Evolutionary conservation across 2,888 invertebrate species (phyloP), one percentile per base, ranked within the genome.

Genomic region (Plusia festucae): DNA sequence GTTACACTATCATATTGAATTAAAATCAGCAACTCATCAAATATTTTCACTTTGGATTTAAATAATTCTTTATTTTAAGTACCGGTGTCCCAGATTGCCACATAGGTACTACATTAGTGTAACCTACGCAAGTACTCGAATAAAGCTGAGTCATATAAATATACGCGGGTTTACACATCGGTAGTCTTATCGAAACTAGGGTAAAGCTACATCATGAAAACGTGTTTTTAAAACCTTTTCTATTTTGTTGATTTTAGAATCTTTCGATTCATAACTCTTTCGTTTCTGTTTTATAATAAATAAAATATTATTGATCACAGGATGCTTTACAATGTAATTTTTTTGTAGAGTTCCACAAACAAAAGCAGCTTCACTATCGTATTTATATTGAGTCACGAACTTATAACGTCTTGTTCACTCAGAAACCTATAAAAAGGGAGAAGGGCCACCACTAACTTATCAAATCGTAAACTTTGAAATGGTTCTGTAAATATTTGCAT

Each of bases 181-280:
- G 9, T 30, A 9, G 30, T 30, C 9, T 30, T 74, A 63, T 52
- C 70, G 60, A 11, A 64, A 60, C 70, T 53, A 72, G 60, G 70
- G 70, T 63, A 60, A 20, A 16, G 24, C 58, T 54, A 65, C 64
- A 51, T 40, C n/a, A 40, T 40, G n/a, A n/a, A 34, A 40, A 40
- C n/a, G 7, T 40, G 13, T 13, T 34, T 34, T 15, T 9, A 3
- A 15, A 4, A 15, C 2, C 13, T 32, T 32, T 32, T 8, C 32
- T 32, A 32, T 32, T 32, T 32, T 32, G 8, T 32, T 32, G 32
- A 34, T 34, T 8, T 40, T 40, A 40, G n/a, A n/a, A 34, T 13
- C n/a, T n/a, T 40, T n/a, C n/a, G 4, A n/a, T 40, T 15, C n/a
- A n/a, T 13, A 40, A 40, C n/a, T 7, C 40, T n/a, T n/a, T n/a